Evolutionary conservation across 2,113 vertebrate genomes (phyloP).

Genomic region (Pseudorhombus dupliciocellatus): DNA sequence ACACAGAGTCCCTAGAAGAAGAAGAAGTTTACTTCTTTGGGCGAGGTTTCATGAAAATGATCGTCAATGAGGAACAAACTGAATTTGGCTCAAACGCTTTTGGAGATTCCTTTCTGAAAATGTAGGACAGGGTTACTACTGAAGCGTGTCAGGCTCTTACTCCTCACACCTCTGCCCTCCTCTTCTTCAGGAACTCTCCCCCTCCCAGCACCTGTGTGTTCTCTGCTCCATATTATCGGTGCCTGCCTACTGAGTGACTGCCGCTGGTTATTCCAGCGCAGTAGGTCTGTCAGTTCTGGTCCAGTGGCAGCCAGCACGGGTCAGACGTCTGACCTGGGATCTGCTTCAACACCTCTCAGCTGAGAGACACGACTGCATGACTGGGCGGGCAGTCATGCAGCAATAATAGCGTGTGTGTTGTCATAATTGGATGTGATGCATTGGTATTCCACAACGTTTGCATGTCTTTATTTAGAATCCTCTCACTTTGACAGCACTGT

Average conservation of each 20-base stretch:
- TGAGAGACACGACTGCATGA: constrained; percentile 3
- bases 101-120: too few relatives aligned
- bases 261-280: constrained; percentile 18
- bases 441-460: not conserved
- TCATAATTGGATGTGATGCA: constrained; percentile 11
- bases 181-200: not conserved
- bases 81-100: too few relatives aligned
- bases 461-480: constrained; percentile 6
- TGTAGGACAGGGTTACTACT: too few relatives aligned
- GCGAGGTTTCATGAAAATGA: too few relatives aligned
- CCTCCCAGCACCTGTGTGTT: not conserved
- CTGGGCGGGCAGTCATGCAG: constrained; percentile 8
- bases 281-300: constrained; percentile 42
- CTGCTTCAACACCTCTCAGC: constrained; percentile 43
- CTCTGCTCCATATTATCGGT: not conserved
- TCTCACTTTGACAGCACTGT: constrained; percentile 1
- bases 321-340: constrained; percentile 50
- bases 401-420: constrained; percentile 8
- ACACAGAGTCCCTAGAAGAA: too few relatives aligned
- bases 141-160: too few relatives aligned
- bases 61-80: too few relatives aligned
- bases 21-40: too few relatives aligned
- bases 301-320: constrained; percentile 13
- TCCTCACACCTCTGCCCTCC: not conserved
- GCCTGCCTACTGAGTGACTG: not conserved